These are phyloP conservation scores for Thalassophryne amazonica DNA, from an alignment of 2,797 vertebrate genomes.

Conservation along the genomic window DNA sequence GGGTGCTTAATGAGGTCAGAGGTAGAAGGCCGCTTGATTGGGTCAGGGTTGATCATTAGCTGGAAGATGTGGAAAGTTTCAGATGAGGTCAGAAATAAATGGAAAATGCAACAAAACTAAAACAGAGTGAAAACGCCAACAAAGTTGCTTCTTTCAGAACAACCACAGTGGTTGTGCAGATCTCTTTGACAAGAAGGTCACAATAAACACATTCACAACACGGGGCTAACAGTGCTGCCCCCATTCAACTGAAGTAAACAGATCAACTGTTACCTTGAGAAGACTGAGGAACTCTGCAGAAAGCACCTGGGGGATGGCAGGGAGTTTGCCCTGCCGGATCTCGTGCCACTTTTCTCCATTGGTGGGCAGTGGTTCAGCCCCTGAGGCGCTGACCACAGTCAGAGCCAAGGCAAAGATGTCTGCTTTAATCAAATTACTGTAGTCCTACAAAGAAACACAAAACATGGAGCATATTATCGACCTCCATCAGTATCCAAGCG, in stretches of 20 bases:
- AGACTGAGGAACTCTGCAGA: slow-evolving; percentile 88
- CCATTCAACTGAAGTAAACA: neutral
- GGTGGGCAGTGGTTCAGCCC: slow-evolving; percentile 89
- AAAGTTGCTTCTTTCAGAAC: no score
- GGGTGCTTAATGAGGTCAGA: slow-evolving; percentile 89
- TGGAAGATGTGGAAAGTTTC: slow-evolving; percentile 67
- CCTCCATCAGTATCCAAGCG: no score
- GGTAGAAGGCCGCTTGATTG: slow-evolving; percentile 87
- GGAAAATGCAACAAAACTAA: neutral
- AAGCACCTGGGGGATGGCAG: slow-evolving; percentile 90
- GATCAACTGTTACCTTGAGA: slow-evolving; percentile 81
- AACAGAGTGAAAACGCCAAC: neutral
- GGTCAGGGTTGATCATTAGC: slow-evolving; percentile 95
- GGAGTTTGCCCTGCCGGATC: slow-evolving; percentile 90
- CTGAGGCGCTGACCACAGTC: slow-evolving; percentile 78
- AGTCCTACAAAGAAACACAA: slow-evolving; percentile 56
- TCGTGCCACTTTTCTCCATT: slow-evolving; percentile 98
- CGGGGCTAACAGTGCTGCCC: neutral
- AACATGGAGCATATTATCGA: neutral
- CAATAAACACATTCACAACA: neutral
- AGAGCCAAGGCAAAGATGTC: slow-evolving; percentile 82
- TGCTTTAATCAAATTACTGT: slow-evolving; percentile 76
- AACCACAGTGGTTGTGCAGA: neutral
- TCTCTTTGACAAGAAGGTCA: neutral
- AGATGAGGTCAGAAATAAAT: slow-evolving; percentile 19